Base-by-base conservation (phyloP, 2,797 vertebrate species). In the Coregonus ussuriensis region DNA sequence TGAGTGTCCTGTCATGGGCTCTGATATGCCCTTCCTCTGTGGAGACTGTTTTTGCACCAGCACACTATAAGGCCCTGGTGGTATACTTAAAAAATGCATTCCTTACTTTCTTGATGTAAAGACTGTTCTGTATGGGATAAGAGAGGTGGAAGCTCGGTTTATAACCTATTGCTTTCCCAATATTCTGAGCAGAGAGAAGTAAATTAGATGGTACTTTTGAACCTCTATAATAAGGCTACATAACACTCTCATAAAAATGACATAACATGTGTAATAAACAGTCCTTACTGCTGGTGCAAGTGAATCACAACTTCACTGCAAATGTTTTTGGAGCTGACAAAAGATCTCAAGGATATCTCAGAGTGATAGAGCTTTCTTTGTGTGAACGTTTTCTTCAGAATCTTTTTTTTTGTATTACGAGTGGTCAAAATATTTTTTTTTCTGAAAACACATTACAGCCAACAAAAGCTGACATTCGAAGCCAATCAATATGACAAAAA, bases 1-100 rank as follows among this genome's bases (percentile, higher is more conserved):
- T 79, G 71, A 74, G 63, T 56, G 76, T 74, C 68, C 76, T 85
- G 83, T 84, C 76, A 87, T 84, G 77, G 9, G 25, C 76, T 77
- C 68, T 84, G 82, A 81, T 83, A 33, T 11, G 2, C 21, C 62
- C 66, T 77, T 51, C 56, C 82, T 47, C 41, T 47, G 41, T 82
- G 77, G 63, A 31, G 77, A 67, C 77, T 13, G 54, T 74, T 63
- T 14, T 41, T 52, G 71, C 25, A 67, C 79, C 74, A 74, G 66
- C 73, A 78, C 65, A 75, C 18, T 9, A 4, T 0, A 53, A n/a
- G 56, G 15, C 5, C 16, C 4, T 18, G 16, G 56, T 59, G 18
- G 56, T 62, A 69, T 52, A 76, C 78, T 81, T 33, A 84, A 84
- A 78, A 80, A 3, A 70, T 14, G 78, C 73, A 52, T 13, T 73